Evolutionary conservation across 2,888 invertebrate genomes (phyloP), one percentile per base, ranked within the genome.

Genomic region (Taenaris catops): DNA sequence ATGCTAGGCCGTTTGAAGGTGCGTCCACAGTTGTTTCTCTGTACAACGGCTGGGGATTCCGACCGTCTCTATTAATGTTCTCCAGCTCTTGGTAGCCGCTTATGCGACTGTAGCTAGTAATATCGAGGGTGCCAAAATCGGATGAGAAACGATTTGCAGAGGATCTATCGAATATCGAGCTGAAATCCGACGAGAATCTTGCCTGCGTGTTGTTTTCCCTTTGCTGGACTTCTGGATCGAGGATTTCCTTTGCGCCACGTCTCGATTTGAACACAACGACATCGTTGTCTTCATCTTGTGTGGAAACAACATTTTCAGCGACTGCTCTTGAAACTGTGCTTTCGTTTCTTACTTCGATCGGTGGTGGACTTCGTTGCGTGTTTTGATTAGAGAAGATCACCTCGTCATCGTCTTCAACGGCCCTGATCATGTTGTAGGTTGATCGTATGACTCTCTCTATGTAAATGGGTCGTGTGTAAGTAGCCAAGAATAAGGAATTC

Each of bases 381-480:
- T 48, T 63, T 63, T 75, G 75, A 45, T 80, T 83, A 0, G 89
- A 84, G 48, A 89, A 89, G 48, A 90, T 88, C 1, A 90, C 87
- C 61, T 90, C 89, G 47, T 90, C 90, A 8, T 88, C 88, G 28
- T 88, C 88, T 37, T 88, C 87, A 0, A 65, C 74, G 0, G 75
- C 86, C 34, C 80, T 55, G 1, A 87, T 53, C 67, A 79, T 79
- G 44, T 84, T 87, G 45, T 87, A 87, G 0, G 81, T 86, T 34
- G 66, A 65, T 49, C 69, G 63, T n/a, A 87, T 64, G 1, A 81
- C 80, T 41, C 57, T 75, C 50, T 81, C 83, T 33, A 87, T 79
- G 47, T 90, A 90, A 20, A 81, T 55, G 0, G 91, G 90, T 34
- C 90, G 76, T 7, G 81, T 79, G 46, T 88, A 89, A 1, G 87